Evolutionary conservation across 92 coral and sea anemone species (phyloP).

Genomic region (Plumapathes pennacea): DNA sequence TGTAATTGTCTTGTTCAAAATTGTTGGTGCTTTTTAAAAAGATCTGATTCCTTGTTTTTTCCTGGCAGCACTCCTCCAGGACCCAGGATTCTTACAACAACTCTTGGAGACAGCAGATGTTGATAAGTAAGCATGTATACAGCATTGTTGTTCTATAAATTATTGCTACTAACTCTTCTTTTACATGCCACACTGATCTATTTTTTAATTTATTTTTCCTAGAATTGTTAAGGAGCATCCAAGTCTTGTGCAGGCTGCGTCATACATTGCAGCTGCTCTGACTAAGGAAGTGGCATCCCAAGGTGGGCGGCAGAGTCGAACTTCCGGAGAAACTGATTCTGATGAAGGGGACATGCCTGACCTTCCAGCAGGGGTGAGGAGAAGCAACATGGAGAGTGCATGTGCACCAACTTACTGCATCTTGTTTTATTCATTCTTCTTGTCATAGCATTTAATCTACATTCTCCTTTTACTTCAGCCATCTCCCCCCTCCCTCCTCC

Average conservation of each 20-base stretch:
- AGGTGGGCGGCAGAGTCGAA: no score
- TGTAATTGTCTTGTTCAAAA: neutral
- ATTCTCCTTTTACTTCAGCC: no score
- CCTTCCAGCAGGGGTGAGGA: conserved; percentile 87
- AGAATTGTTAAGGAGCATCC: conserved; percentile 88
- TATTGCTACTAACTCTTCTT: neutral
- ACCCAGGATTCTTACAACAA: conserved; percentile 85
- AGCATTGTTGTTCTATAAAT: no score
- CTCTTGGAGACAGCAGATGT: conserved; percentile 89
- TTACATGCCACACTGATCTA: neutral
- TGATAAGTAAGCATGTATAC: conserved; percentile 63
- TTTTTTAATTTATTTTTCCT: neutral
- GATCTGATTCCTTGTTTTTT: neutral
- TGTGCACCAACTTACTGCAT: no score
- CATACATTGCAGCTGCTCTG: conserved; percentile 91
- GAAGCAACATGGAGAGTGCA: neutral
- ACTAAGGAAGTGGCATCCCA: conserved; percentile 87
- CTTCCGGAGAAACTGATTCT: no score
- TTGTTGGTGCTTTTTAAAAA: neutral
- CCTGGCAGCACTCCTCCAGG: conserved; percentile 74
- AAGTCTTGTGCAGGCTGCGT: conserved; percentile 92
- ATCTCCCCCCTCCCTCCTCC: no score
- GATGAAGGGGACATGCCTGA: conserved; percentile 76
- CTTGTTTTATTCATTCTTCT: no score
- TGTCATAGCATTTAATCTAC: no score